A percentile compares a stretch with the other conserved stretches of the same genome.
phyloP scores from a whole-genome alignment of 2,888 invertebrate species.

The Pemphredon lugubris region DNA sequence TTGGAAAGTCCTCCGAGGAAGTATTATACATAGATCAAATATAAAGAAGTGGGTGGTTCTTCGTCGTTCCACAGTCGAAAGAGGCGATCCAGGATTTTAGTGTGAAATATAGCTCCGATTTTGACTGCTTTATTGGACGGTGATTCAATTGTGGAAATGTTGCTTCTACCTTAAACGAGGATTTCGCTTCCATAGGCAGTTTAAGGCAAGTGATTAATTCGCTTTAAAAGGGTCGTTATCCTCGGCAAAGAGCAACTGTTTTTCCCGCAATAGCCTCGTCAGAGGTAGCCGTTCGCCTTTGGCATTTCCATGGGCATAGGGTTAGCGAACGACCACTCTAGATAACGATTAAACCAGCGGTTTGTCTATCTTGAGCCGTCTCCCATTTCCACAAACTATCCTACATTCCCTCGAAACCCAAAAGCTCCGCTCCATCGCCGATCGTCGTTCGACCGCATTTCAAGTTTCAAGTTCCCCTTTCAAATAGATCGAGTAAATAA shows the following conservation, averaged over 20 bases:
- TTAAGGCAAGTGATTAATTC: too few relatives aligned
- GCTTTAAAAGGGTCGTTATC: too few relatives aligned
- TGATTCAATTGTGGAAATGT: too few relatives aligned
- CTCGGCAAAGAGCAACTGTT: too few relatives aligned
- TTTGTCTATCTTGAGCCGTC: not conserved
- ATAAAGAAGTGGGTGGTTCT: not conserved
- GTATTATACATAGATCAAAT: conserved; percentile 1
- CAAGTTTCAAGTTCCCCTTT: conserved; percentile 3
- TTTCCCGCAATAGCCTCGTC: too few relatives aligned
- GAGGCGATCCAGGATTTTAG: too few relatives aligned
- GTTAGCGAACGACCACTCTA: not conserved
- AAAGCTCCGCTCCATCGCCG: not conserved
- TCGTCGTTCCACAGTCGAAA: too few relatives aligned
- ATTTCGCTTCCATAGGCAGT: too few relatives aligned
- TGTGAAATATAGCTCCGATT: too few relatives aligned
- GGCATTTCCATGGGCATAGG: not conserved
- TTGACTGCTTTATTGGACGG: too few relatives aligned
- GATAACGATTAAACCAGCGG: not conserved
- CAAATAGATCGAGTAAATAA: conserved; percentile 40
- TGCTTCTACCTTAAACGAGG: too few relatives aligned
- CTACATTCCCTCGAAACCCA: conserved; percentile 1
- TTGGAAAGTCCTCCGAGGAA: conserved; percentile 12
- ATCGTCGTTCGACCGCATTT: conserved; percentile 19
- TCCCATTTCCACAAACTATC: conserved; percentile 9
- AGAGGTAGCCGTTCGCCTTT: not conserved